Base-by-base conservation (phyloP, 37 sponge, comb jelly and placozoan species). In the Aplysina aerophoba region DNA sequence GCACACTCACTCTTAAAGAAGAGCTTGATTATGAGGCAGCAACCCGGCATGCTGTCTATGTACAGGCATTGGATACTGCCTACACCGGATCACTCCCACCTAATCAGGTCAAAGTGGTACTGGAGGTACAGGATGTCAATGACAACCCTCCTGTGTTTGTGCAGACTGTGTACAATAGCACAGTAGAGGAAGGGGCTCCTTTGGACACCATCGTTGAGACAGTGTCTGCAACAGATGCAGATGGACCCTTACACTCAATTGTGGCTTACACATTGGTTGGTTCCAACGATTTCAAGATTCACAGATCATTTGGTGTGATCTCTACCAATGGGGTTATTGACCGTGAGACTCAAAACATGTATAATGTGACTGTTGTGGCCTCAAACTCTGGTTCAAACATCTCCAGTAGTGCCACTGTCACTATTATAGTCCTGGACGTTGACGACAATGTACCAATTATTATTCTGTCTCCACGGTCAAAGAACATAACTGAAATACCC, bases 71-170 rank as follows among this genome's bases (percentile, higher is more conserved):
- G n/a, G 73, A 71, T 71, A 5, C 37, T 19, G 20, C 36, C 5
- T 71, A 71, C 28, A 35, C 73, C 4, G 73, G 73, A 71, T 37
- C 73, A 71, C 73, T 71, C 37, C 13, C 35, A 15, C 37, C 37
- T 11, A 71, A 71, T 71, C 73, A 71, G 16, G 73, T 33, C 37
- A 71, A 37, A 33, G 36, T 71, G n/a, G 36, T 71, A 12, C 4
- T 71, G 31, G 4, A 71, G 5, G 73, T 71, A 5, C 31, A 31
- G 20, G 73, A 71, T 71, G 36, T 71, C 36, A 71, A 71, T 12
- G 73, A 71, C 28, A 71, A 71, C 37, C 35, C 33, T 36, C 92
- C 92, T 59, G 36, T 82, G 20, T 94, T 90, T 66, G 58, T 75
- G 6, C 73, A 79, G 37, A 36, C 79, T 11, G 19, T 67, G 13